Evolutionary conservation across 2,797 vertebrate species (phyloP), one percentile per base, ranked within the genome.

Genomic region (Hylomyscus alleni): DNA sequence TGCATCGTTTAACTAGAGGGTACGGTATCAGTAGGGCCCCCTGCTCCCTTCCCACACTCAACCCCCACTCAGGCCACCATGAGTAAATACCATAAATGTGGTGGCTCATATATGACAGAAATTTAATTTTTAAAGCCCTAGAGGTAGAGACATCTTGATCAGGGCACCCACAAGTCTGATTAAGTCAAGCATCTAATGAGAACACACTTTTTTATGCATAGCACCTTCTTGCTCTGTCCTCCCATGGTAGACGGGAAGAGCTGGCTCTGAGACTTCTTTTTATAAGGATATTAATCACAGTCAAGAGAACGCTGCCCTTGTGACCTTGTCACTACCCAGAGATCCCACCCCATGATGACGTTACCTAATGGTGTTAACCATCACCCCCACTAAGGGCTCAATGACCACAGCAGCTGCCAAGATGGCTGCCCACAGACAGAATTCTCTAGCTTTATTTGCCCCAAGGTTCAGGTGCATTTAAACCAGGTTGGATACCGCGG

Each of bases 11-110:
- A 62, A 80, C 54, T 31, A 12, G 50, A 84, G 44, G 15, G 56
- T 24, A 54, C 50, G 22, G 31, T 58, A 44, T 26, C 12, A 19
- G 9, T 37, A 17, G 44, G 20, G 7, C 22, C 50, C 4, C 78
- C 90, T 37, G 31, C 19, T 26, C 8, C 12, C 37, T 52, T 40
- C 9, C 0, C 4, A 7, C 0, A 14, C 13, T 75, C 8, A 0
- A 10, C n/a, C 52, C 65, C 29, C 47, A 65, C 10, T 47, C 31
- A 17, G 37, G 37, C 24, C 58, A 40, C 56, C 20, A 44, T 65
- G 31, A 47, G 4, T 60, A 91, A 82, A 44, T 12, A n/a, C 24
- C 56, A 67, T 67, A 50, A 50, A 50, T 24, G n/a, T 50, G 19
- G 44, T 67, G 47, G 11, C 19, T 67, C n/a, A 67, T 69, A 52